phyloP scores from a whole-genome alignment of 2,113 vertebrate species.

The Chionodraco myersi region DNA sequence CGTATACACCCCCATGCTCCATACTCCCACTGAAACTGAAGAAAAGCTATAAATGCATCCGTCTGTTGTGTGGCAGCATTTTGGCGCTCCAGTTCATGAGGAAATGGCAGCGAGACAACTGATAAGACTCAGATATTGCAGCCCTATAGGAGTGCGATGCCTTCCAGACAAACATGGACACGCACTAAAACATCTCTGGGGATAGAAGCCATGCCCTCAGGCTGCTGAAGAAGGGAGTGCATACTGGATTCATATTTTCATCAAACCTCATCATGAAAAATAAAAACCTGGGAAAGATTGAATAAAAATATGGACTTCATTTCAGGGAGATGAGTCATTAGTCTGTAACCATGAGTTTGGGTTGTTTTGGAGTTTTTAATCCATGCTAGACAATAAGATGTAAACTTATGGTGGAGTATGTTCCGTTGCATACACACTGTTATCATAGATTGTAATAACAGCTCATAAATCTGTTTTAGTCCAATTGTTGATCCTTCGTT shows the following conservation, averaged over 20 bases:
- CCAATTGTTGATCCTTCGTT: neutral
- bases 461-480: neutral
- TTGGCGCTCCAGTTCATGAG: neutral
- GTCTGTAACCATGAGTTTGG: neutral
- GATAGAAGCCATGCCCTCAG: neutral
- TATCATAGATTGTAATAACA: neutral
- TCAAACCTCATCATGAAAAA: neutral
- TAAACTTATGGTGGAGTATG: neutral
- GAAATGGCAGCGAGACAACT: slow-evolving; percentile 1
- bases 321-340: slow-evolving; percentile 4
- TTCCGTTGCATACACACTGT: slow-evolving; percentile 1
- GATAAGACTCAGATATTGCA: neutral
- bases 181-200: neutral
- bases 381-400: neutral
- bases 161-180: neutral
- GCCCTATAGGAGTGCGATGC: neutral
- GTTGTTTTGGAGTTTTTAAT: slow-evolving; percentile 4
- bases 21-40: neutral
- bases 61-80: neutral
- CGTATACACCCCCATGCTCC: neutral
- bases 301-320: neutral
- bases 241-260: neutral
- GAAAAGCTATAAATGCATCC: neutral
- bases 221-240: neutral
- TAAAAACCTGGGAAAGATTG: neutral